Conservation (phyloP, 2,797 vertebrate species). For the Centropyge bicolor region DNA sequence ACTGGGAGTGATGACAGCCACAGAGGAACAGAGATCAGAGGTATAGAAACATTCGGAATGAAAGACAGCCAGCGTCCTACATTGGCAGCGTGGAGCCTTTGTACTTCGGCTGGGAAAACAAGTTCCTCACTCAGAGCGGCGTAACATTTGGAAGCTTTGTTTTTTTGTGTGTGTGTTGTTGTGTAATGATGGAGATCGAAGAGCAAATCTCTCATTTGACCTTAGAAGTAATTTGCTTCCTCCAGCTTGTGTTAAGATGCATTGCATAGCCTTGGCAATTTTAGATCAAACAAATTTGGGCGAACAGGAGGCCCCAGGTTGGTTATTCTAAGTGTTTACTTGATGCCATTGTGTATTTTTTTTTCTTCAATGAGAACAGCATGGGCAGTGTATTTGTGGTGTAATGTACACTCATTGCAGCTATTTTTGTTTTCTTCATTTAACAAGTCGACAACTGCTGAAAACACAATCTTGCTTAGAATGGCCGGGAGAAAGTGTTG, state of each 20-base stretch:
- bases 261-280: background rate
- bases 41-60: slow-evolving; percentile 40
- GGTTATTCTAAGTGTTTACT: background rate
- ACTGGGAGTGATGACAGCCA: slow-evolving; percentile 50
- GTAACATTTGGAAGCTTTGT: slow-evolving; percentile 31
- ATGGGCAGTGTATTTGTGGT: background rate
- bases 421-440: background rate
- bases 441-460: background rate
- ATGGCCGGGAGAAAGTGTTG: background rate
- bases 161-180: no score
- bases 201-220: slow-evolving; percentile 24
- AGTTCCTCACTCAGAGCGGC: slow-evolving; percentile 15
- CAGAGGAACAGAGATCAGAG: slow-evolving; percentile 61
- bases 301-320: background rate
- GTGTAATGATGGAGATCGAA: slow-evolving; percentile 23
- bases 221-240: background rate
- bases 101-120: slow-evolving; percentile 50
- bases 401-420: no score
- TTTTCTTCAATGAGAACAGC: background rate
- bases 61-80: slow-evolving; percentile 59
- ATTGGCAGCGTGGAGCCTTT: slow-evolving; percentile 46
- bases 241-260: background rate
- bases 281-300: background rate
- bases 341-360: background rate
- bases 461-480: slow-evolving; percentile 8